Base-by-base conservation (phyloP, 1,140 invertebrate species). In the Papilio helenus region DNA sequence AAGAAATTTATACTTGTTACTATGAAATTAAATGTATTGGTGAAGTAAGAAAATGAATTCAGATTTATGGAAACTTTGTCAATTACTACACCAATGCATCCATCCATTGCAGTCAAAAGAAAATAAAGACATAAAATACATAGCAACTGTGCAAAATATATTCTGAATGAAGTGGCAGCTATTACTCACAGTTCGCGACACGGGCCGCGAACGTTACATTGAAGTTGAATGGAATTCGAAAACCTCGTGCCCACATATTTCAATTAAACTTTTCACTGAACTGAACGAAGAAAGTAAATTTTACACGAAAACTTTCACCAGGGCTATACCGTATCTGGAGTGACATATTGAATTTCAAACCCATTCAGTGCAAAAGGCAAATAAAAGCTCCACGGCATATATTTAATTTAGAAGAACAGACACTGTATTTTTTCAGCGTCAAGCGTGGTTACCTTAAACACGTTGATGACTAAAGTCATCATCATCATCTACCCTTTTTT, bases 231-330 rank as follows among this genome's bases (percentile, higher is more conserved):
- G 71, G 34, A 44, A 72, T 72, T 72, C 42, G 71, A 44, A 72
- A 72, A 72, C 39, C 71, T 44, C 34, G 42, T 72, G 71, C 34
- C 71, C 34, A 72, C 71, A 72, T 72, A 72, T 72, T 72, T 72
- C 71, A 72, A 44, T 72, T 72, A 39, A 72, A 39, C 42, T 72
- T 72, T 72, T 44, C 16, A 72, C 34, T 72, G 42, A 72, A 72
- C 29, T 72, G 71, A 72, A n/a, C 20, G 39, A 72, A 72, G 42
- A 72, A 72, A 44, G 71, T 44, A 44, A 72, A 39, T 72, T 72
- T 72, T 44, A 44, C 10, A 44, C 18, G 42, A 44, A 72, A 72
- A 72, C 34, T 72, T 72, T 72, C 18, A 72, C 12, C 23, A 68
- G 12, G 4, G 26, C 12, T 68, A 68, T 61, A 26, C 10, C 23